Evolutionary conservation across 1,140 invertebrate species (phyloP).

Genomic region (Cydia amplana): DNA sequence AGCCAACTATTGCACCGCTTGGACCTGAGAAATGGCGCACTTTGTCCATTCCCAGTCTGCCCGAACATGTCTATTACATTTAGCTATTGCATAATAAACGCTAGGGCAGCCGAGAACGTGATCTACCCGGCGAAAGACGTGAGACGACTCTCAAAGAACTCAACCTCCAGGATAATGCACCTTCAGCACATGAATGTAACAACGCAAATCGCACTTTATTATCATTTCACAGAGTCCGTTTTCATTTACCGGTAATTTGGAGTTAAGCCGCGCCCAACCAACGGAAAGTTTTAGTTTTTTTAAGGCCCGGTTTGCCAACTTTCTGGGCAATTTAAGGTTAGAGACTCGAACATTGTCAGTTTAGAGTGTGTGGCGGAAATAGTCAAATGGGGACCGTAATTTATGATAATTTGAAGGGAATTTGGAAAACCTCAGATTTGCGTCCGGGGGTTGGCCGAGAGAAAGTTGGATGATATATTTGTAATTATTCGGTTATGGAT

Average conservation of each 20-base stretch:
- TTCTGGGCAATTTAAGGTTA: conserved; percentile 58
- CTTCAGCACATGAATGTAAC: conserved; percentile 45
- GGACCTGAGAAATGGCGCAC: conserved; percentile 24
- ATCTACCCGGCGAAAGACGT: conserved; percentile 55
- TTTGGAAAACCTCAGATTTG: conserved; percentile 32
- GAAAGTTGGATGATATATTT: conserved; percentile 32
- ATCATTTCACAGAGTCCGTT: conserved; percentile 43
- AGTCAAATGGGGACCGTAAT: conserved; percentile 54
- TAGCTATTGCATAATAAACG: conserved; percentile 72
- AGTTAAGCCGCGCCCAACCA: conserved; percentile 36
- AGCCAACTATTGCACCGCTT: conserved; percentile 11
- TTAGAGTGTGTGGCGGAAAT: conserved; percentile 56
- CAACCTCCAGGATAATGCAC: conserved; percentile 47
- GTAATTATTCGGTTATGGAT: conserved; percentile 6
- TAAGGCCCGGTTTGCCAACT: conserved; percentile 57
- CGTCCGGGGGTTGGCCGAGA: conserved; percentile 34
- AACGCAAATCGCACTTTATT: conserved; percentile 60
- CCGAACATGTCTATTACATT: conserved; percentile 65
- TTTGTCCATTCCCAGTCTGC: conserved; percentile 37
- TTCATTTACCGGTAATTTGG: conserved; percentile 41
- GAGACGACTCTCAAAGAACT: conserved; percentile 48
- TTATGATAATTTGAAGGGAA: conserved; percentile 51
- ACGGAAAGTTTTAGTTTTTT: conserved; percentile 56
- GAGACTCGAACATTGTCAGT: conserved; percentile 50
- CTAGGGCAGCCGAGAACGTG: conserved; percentile 58